Evolutionary conservation across 2,888 invertebrate species (phyloP).

Genomic region (Mimumesa dahlbomi): DNA sequence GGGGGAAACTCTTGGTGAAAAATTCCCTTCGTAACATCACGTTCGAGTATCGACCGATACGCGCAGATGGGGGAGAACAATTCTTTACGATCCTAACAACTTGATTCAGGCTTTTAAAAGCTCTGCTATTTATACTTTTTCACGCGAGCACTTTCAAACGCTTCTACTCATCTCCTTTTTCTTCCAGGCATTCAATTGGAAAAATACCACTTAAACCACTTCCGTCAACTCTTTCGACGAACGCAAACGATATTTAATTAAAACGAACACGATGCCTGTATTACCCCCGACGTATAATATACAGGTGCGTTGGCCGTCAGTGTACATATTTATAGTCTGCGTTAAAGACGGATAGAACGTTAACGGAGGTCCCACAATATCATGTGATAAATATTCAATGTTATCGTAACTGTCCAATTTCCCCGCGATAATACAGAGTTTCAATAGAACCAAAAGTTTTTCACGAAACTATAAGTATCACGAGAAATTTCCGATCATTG

Average conservation of each 20-base stretch:
- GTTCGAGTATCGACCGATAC: conserved; percentile 35
- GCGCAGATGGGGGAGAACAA: conserved; percentile 37
- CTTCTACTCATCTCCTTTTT: too few relatives aligned
- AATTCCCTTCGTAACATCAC: neutral
- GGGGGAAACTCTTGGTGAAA: neutral
- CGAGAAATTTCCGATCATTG: too few relatives aligned
- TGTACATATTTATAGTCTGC: conserved; percentile 21
- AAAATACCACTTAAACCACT: neutral
- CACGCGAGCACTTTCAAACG: conserved; percentile 1
- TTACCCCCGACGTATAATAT: too few relatives aligned
- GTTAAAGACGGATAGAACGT: conserved; percentile 7
- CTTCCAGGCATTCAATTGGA: neutral
- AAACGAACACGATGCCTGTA: too few relatives aligned
- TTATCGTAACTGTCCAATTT: too few relatives aligned
- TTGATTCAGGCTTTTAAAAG: conserved; percentile 16
- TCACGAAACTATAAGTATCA: too few relatives aligned
- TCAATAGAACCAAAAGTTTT: too few relatives aligned
- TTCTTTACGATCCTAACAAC: conserved; percentile 35
- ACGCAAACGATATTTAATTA: too few relatives aligned
- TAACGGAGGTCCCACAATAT: neutral
- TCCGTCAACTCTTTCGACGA: too few relatives aligned
- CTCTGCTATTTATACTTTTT: neutral
- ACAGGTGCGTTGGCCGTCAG: neutral
- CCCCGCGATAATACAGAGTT: too few relatives aligned
- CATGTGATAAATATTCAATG: neutral